Base-by-base conservation (phyloP, 2,888 invertebrate species). In the Lasioglossum calceatum region DNA sequence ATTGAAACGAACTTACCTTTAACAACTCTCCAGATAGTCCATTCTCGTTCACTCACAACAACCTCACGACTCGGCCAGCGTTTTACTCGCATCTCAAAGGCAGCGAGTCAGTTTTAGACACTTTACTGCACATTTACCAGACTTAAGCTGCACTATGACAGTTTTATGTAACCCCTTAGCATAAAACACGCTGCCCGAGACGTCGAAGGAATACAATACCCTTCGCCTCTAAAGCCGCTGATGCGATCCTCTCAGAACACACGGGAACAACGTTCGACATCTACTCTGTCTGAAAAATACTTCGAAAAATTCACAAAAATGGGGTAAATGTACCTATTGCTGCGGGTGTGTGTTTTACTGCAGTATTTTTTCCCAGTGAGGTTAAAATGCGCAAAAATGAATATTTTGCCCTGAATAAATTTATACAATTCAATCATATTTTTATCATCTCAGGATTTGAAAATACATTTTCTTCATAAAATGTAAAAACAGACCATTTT, bases 121-220 rank as follows among this genome's bases (percentile, higher is more conserved):
- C 32, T 64, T 64, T 64, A 64, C 64, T 64, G 64, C 64, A 16
- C 64, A 7, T 64, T 64, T 64, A 27, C 64, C 64, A 64, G 64
- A 64, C 64, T 64, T 64, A 32, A 32, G 16, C 64, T 64, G 64
- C 64, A 32, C 32, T 64, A 64, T 64, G 32, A 32, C 64, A 64
- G 64, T 32, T 64, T 64, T 64, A 64, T 64, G 64, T 64, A 64
- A 27, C 32, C 64, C 7, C 32, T 64, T 64, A 64, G n/a, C 64
- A 64, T 64, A 64, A 64, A 64, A 64, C 64, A 64, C 16, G 32
- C 16, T 64, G 64, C 23, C 64, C 27, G 16, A 16, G 7, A 64
- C 32, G 64, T 16, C 16, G 32, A 64, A 32, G 27, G 64, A 64
- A 32, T 7, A 32, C 27, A 64, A 32, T 64, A 32, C 64, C 14